Evolutionary conservation across 2,113 vertebrate genomes (phyloP).

Genomic region (Anoura caudifer): DNA sequence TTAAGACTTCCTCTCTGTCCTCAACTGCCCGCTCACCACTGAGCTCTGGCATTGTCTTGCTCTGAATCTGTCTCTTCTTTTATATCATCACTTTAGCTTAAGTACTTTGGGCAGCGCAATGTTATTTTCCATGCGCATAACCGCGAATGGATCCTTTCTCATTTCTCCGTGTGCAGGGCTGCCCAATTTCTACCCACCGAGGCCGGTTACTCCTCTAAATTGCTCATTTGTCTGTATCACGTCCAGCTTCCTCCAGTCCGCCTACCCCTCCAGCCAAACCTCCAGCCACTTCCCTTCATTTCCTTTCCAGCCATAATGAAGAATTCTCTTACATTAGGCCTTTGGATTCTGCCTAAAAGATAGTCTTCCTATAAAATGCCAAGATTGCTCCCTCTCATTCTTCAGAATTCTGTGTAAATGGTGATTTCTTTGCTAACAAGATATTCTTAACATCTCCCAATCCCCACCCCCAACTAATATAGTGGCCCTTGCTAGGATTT

Average conservation of each 20-base stretch:
- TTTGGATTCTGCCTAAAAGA: background rate
- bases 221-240: fast-evolving
- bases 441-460: background rate
- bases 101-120: fast-evolving
- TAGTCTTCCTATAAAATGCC: background rate
- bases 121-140: background rate
- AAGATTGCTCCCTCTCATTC: background rate
- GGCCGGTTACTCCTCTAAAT: background rate
- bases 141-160: background rate
- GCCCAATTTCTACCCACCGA: fast-evolving
- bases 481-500: background rate
- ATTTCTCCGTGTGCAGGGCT: no score
- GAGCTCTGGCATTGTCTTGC: fast-evolving
- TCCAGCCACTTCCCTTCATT: background rate
- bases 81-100: fast-evolving
- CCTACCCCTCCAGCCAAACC: fast-evolving
- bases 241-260: no score
- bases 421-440: background rate
- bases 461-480: background rate
- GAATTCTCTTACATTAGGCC: background rate
- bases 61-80: fast-evolving
- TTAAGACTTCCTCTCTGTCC: background rate
- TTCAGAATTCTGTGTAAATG: background rate
- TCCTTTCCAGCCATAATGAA: background rate
- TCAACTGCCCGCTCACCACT: fast-evolving